These are phyloP conservation scores for Helarctos malayanus DNA, from an alignment of 2,797 vertebrate genomes.

Conservation along the genomic window DNA sequence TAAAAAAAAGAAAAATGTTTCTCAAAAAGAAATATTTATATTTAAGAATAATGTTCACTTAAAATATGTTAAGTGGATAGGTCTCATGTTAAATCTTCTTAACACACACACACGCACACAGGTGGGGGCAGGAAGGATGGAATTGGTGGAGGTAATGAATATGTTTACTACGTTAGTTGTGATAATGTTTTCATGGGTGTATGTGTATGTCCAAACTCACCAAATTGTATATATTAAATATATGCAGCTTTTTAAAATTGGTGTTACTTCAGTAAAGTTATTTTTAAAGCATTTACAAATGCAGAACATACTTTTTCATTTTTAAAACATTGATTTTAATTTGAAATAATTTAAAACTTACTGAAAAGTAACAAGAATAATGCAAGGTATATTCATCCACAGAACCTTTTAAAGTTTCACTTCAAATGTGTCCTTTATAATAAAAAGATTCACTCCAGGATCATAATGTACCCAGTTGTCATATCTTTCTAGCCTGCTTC, in stretches of 20 bases:
- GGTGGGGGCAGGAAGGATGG: rapidly evolving
- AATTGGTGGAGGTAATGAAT: not conserved
- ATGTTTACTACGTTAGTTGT: not conserved
- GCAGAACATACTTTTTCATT: not conserved
- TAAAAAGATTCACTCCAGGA: not conserved
- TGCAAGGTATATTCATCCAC: not conserved
- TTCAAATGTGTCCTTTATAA: not conserved
- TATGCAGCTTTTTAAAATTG: not conserved
- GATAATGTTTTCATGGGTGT: not conserved
- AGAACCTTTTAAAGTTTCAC: not conserved
- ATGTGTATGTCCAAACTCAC: not conserved
- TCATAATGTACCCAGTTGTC: not conserved
- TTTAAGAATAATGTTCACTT: not conserved
- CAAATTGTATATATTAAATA: not conserved
- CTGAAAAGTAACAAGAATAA: not conserved
- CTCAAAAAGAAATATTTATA: not conserved
- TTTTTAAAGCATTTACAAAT: conserved; percentile 42
- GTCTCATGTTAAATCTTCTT: not conserved
- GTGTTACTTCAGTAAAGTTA: not conserved
- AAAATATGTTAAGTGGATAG: not conserved
- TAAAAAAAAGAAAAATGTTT: not conserved
- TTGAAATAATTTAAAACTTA: conserved; percentile 30
- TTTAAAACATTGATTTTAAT: not conserved
- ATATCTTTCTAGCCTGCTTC: not conserved
- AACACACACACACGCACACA: not conserved